Evolutionary conservation across 2,888 invertebrate genomes (phyloP), one percentile per base, ranked within the genome.

Genomic region (Spicauda simplicius): DNA sequence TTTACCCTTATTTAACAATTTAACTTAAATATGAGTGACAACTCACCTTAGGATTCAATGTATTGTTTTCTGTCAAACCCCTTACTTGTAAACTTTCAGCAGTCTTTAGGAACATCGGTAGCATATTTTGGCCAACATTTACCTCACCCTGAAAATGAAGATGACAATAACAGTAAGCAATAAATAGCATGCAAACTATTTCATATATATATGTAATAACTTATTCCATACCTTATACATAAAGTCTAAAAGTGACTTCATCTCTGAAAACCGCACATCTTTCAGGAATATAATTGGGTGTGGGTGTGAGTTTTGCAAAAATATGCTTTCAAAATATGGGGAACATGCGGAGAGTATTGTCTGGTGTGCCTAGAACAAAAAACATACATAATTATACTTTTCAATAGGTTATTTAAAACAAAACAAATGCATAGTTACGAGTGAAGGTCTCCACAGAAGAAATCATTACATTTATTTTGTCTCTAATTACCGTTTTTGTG

Each of bases 321-420:
- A 97, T 94, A 98, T 96, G 87, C 95, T 97, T 94, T 98, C 97
- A 92, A 98, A 98, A 94, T 98, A 98, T 74, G 98, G 97, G 94
- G 98, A 98, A 93, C 98, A 98, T 80, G 98, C 98, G 72, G 98
- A 98, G 78, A 98, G 94, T 91, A 98, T 97, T 77, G 97, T 97
- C 94, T 98, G 97, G 94, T 98, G 98, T 84, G 98, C 98, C 95
- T 96, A 93, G 76, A 95, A 94, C 83, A 88, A 86, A 68, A 67
- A 74, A 73, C 1, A 25, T 25, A 53, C 53, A 68, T 72, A 68
- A 71, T 72, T 66, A 72, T 96, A 95, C 94, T 79, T 83, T 83
- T 73, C 74, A 77, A 76, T 76, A 77, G 72, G 45, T 65, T 75
- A 75, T 79, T 73, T 75, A 69, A 76, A 74, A 84, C 85, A 84